phyloP scores from a whole-genome alignment of 2,888 invertebrate species.

The Brachypalpus laphriformis region DNA sequence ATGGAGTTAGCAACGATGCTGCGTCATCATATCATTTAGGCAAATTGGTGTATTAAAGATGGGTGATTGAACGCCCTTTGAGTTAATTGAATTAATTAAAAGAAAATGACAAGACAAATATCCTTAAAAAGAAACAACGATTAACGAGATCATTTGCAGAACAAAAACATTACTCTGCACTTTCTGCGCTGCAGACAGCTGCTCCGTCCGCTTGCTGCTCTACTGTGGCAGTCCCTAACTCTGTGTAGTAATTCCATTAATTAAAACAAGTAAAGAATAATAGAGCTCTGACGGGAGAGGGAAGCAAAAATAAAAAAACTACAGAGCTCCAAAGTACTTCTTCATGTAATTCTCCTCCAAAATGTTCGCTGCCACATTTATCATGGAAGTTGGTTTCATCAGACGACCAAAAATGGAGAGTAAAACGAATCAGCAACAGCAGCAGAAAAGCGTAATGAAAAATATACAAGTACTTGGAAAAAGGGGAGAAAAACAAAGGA shows the following conservation, averaged over 20 bases:
- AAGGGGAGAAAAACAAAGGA: background rate
- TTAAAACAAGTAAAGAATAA: conserved; percentile 38
- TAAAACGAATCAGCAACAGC: conserved; percentile 1
- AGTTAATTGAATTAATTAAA: background rate
- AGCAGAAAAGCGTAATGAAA: conserved; percentile 28
- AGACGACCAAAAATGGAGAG: conserved; percentile 17
- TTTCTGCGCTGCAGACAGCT: conserved; percentile 37
- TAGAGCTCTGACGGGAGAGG: background rate
- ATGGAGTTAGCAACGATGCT: background rate
- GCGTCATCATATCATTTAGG: background rate
- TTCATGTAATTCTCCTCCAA: conserved; percentile 19
- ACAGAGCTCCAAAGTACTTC: background rate
- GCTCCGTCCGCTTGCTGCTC: conserved; percentile 1
- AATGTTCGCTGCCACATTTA: conserved; percentile 45
- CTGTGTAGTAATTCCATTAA: conserved; percentile 46
- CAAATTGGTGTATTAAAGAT: background rate
- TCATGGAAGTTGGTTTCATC: conserved; percentile 40
- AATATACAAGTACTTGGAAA: conserved; percentile 14
- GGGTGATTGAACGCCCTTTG: background rate
- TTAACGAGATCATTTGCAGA: conserved; percentile 9
- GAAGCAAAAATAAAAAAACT: background rate
- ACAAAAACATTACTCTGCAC: conserved; percentile 52
- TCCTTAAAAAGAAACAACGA: background rate
- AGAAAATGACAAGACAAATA: background rate
- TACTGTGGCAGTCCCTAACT: background rate